Evolutionary conservation across 1,140 invertebrate species (phyloP).

Genomic region (Caerostris extrusa): DNA sequence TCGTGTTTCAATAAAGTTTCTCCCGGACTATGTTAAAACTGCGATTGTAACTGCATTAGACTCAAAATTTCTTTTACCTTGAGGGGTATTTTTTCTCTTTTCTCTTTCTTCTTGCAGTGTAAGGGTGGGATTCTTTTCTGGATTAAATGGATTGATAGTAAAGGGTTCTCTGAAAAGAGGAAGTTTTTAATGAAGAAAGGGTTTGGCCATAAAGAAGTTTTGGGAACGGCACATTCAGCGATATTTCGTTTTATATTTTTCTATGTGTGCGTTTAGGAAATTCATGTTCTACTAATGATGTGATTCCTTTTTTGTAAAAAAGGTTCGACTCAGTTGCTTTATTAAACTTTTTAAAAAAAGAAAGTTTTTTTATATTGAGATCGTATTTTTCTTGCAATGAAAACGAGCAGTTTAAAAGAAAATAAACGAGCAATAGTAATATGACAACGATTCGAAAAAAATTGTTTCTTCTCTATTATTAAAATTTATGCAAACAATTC

Average conservation of each 20-base stretch:
- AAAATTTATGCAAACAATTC: no score
- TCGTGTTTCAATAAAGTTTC: conserved; percentile 71
- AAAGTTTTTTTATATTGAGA: no score
- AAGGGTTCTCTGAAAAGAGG: neutral
- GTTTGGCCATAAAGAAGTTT: conserved; percentile 53
- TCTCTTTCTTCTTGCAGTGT: conserved; percentile 37
- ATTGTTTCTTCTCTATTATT: no score
- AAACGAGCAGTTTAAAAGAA: no score
- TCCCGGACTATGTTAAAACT: conserved; percentile 10
- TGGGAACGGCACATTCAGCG: conserved; percentile 58
- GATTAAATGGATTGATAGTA: conserved; percentile 73
- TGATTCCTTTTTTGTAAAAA: neutral
- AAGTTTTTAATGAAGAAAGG: conserved; percentile 72
- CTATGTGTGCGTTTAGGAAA: neutral
- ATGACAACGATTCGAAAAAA: no score
- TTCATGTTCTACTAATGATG: conserved; percentile 37
- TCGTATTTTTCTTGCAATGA: no score
- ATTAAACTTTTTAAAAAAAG: no score
- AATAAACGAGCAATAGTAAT: no score
- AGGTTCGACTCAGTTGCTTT: no score
- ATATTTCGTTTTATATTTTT: conserved; percentile 35
- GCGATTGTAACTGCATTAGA: conserved; percentile 74
- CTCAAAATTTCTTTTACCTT: conserved; percentile 37
- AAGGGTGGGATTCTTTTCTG: conserved; percentile 72
- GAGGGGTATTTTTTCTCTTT: conserved; percentile 43